These are phyloP conservation scores for Glyphotaelius pellucidus DNA, from an alignment of 2,888 invertebrate species.

Conservation along the genomic window DNA sequence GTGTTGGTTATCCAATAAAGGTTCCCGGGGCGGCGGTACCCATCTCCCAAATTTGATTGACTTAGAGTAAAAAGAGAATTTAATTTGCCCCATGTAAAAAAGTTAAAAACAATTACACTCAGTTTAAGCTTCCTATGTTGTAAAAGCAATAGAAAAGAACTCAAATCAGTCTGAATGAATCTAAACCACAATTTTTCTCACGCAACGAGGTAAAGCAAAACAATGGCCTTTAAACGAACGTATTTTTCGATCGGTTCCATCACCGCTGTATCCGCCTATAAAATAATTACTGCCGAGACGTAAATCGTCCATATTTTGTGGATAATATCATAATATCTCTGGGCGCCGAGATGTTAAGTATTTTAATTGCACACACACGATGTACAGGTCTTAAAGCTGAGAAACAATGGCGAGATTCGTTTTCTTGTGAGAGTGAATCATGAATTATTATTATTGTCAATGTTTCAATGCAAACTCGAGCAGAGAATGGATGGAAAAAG, in stretches of 20 bases:
- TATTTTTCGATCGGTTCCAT: conserved; percentile 3
- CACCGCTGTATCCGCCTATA: background rate
- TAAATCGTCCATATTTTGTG: conserved; percentile 12
- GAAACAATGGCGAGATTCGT: conserved; percentile 38
- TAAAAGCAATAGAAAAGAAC: conserved; percentile 2
- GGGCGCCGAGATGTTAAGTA: background rate
- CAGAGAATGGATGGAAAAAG: background rate
- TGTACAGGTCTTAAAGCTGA: background rate
- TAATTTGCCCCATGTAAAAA: background rate
- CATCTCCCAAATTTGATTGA: too few relatives aligned
- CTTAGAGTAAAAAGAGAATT: background rate
- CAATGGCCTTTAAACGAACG: conserved; percentile 21
- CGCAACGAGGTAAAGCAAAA: conserved; percentile 9
- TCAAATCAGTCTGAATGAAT: background rate
- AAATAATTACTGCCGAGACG: conserved; percentile 22
- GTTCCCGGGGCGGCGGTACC: too few relatives aligned
- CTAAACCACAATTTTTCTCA: conserved; percentile 6
- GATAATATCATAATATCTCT: background rate
- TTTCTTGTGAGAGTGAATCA: conserved; percentile 27
- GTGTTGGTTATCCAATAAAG: too few relatives aligned
- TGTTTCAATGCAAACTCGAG: conserved; percentile 4
- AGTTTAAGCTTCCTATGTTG: background rate
- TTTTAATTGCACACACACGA: conserved; percentile 23
- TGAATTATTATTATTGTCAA: conserved; percentile 18
- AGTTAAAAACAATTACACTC: background rate